These are phyloP conservation scores for Scrobipalpa atriplicella DNA, from an alignment of 2,888 invertebrate genomes.

Conservation along the genomic window DNA sequence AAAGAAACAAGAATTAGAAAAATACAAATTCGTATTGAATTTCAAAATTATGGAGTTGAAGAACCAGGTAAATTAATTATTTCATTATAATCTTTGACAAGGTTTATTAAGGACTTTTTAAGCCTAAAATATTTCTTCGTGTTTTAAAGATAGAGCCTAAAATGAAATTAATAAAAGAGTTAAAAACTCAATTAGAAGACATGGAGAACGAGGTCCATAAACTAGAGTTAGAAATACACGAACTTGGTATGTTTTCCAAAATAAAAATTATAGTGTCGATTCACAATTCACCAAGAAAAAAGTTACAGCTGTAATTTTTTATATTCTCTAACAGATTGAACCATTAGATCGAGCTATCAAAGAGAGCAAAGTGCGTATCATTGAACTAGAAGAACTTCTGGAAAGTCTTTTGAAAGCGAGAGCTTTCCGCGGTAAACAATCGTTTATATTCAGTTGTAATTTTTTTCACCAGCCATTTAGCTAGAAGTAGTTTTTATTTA, in stretches of 20 bases:
- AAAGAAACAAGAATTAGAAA: conserved; percentile 94
- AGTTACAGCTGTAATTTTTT: conserved; percentile 68
- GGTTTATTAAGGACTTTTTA: neutral
- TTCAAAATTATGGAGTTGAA: conserved; percentile 95
- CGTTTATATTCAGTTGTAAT: conserved; percentile 69
- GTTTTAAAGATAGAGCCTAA: conserved; percentile 89
- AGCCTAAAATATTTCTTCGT: neutral
- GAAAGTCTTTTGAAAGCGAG: conserved; percentile 90
- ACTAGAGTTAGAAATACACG: conserved; percentile 78
- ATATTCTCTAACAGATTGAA: conserved; percentile 84
- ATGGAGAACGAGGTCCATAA: conserved; percentile 93
- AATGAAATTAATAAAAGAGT: conserved; percentile 90
- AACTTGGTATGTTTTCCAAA: conserved; percentile 63
- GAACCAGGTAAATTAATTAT: conserved; percentile 78
- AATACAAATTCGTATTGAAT: conserved; percentile 94
- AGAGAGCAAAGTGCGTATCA: conserved; percentile 91
- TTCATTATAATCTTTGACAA: too few species aligned
- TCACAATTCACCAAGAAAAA: conserved; percentile 49
- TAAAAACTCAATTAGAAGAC: conserved; percentile 90
- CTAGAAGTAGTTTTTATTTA: neutral
- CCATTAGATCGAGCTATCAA: conserved; percentile 93
- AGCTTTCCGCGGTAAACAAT: conserved; percentile 78
- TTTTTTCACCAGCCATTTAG: conserved; percentile 55
- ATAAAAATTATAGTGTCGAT: neutral
- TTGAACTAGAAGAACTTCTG: conserved; percentile 92